These are phyloP conservation scores for Kradibia gibbosae DNA, from an alignment of 1,140 invertebrate species.

Conservation along the genomic window DNA sequence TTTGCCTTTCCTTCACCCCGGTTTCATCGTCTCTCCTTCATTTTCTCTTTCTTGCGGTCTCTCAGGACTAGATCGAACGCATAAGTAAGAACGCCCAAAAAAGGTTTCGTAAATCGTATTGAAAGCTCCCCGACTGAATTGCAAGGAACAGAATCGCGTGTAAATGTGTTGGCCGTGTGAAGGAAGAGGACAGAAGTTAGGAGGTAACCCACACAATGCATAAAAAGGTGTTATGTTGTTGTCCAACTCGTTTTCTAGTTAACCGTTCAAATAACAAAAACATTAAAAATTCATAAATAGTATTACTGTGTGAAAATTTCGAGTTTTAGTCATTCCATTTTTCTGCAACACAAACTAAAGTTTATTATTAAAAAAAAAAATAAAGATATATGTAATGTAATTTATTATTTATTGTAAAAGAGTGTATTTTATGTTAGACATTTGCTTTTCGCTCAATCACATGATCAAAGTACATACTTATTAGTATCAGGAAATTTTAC, in stretches of 20 bases:
- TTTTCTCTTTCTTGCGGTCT: neutral
- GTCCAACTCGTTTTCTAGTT: neutral
- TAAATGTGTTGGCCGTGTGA: no score
- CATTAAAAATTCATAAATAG: neutral
- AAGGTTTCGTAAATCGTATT: conserved; percentile 30
- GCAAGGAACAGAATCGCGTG: no score
- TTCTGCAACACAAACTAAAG: neutral
- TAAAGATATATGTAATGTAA: no score
- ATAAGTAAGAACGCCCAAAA: conserved; percentile 6
- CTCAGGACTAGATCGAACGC: conserved; percentile 22
- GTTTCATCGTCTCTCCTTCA: neutral
- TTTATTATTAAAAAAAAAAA: no score
- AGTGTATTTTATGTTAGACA: no score
- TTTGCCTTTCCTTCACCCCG: neutral
- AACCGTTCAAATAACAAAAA: neutral
- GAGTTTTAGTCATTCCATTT: neutral
- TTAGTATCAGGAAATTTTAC: no score
- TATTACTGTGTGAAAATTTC: neutral
- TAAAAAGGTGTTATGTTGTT: neutral
- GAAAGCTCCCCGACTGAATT: neutral
- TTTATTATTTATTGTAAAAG: no score
- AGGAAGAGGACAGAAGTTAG: no score
- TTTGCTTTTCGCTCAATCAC: no score
- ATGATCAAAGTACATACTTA: no score
- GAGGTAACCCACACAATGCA: neutral